Evolutionary conservation across 2,113 vertebrate species (phyloP).

Genomic region (Platysteira castanea): DNA sequence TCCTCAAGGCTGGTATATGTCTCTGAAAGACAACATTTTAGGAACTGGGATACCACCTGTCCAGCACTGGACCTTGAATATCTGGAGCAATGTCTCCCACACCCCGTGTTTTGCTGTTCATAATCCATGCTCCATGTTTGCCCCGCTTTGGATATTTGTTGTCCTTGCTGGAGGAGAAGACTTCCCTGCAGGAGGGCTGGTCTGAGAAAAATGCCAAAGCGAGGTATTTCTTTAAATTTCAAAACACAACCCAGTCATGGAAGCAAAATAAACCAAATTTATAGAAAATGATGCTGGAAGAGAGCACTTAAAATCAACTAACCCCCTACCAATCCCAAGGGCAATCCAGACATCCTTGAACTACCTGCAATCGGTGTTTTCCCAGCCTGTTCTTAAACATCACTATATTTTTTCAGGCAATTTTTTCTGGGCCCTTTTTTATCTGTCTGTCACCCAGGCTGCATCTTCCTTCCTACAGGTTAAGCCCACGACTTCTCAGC

Average conservation of each 20-base stretch:
- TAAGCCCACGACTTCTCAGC: neutral
- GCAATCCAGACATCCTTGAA: neutral
- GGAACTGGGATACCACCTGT: neutral
- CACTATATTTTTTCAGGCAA: neutral
- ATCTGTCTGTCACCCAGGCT: neutral
- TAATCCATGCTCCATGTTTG: neutral
- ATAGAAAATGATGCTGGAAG: neutral
- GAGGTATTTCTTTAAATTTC: neutral
- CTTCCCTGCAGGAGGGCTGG: neutral
- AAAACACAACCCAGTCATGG: neutral
- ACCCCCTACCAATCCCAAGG: neutral
- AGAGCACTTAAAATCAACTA: neutral
- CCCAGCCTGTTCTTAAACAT: neutral
- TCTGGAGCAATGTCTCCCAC: neutral
- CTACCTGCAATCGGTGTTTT: fast-evolving
- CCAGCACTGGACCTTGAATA: neutral
- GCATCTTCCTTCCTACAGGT: neutral
- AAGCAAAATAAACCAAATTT: neutral
- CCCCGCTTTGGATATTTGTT: neutral
- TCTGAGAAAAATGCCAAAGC: neutral
- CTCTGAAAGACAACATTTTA: neutral
- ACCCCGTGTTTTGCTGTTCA: neutral
- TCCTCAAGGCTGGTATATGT: neutral
- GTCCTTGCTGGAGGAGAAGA: neutral
- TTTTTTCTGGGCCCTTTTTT: neutral